Evolutionary conservation across 2,113 vertebrate species (phyloP).

Genomic region (Sebastes fasciatus): DNA sequence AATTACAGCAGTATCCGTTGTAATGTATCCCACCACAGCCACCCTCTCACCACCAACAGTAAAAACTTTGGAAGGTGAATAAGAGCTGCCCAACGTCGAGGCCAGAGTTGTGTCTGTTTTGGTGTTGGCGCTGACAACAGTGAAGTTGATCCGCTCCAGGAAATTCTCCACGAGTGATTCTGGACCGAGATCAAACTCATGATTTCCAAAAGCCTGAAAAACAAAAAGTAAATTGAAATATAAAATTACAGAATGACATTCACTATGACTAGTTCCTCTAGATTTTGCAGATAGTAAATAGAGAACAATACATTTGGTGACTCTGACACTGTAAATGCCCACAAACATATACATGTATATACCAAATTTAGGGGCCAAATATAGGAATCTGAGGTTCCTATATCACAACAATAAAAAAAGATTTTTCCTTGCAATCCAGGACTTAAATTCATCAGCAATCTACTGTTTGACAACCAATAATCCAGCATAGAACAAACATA

Average conservation of each 20-base stretch:
- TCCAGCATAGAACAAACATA: too few relatives aligned
- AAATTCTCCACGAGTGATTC: conserved; percentile 90
- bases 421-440: too few relatives aligned
- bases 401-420: too few relatives aligned
- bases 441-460: too few relatives aligned
- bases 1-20: conserved; percentile 89
- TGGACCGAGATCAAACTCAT: conserved; percentile 94
- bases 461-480: too few relatives aligned
- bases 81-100: conserved; percentile 81
- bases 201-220: conserved; percentile 91
- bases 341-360: too few relatives aligned
- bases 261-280: background rate
- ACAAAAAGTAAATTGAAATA: background rate
- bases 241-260: background rate
- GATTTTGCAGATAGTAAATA: background rate
- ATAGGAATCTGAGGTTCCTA: too few relatives aligned
- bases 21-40: conserved; percentile 93
- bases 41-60: conserved; percentile 81
- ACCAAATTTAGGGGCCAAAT: too few relatives aligned
- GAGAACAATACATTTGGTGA: too few relatives aligned
- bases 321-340: too few relatives aligned
- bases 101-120: conserved; percentile 77
- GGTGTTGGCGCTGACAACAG: conserved; percentile 92
- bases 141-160: conserved; percentile 84
- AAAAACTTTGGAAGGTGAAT: conserved; percentile 85